Evolutionary conservation across 2,888 invertebrate species (phyloP), one percentile per base, ranked within the genome.

Genomic region (Cephus spinipes): DNA sequence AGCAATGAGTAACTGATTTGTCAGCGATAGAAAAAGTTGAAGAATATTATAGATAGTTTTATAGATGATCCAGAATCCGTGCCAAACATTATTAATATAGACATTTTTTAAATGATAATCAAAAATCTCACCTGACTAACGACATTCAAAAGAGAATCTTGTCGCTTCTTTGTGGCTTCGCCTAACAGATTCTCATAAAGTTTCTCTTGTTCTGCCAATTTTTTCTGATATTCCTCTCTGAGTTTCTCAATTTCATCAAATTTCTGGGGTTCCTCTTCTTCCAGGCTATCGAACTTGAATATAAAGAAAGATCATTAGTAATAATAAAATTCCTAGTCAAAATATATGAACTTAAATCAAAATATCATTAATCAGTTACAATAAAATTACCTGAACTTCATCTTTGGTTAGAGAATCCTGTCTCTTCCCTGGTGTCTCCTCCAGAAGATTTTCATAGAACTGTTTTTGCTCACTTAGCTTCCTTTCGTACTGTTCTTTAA

Each of bases 121-220:
- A 74, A 12, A 30, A 68, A 12, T 69, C 79, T 79, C 76, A 79
- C 79, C 79, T 79, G 76, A 76, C 68, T 73, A 33, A 79, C 76
- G 23, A 73, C 74, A 36, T 76, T 73, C 11, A 76, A 11, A 12
- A 74, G 31, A 35, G 73, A 69, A 15, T 55, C 73, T 69, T 32
- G 36, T 23, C 9, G 33, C 31, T 69, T 40, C 4, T 73, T 91
- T 90, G 1, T 87, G 73, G 77, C 91, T 88, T 79, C 89, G 88
- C 0, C 83, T 82, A 55, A 83, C 79, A 55, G 74, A 68, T 74
- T 79, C 12, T 3, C 85, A 80, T 77, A 69, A 34, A 73, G 12
- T n/a, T 75, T 74, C n/a, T 73, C 55, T 75, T 68, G 85, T 30
- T 81, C 77, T 74, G 91, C 90, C 11, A 94, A 89, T 73, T 92